phyloP scores from a whole-genome alignment of 2,113 vertebrate species.

The Acinonyx jubatus region DNA sequence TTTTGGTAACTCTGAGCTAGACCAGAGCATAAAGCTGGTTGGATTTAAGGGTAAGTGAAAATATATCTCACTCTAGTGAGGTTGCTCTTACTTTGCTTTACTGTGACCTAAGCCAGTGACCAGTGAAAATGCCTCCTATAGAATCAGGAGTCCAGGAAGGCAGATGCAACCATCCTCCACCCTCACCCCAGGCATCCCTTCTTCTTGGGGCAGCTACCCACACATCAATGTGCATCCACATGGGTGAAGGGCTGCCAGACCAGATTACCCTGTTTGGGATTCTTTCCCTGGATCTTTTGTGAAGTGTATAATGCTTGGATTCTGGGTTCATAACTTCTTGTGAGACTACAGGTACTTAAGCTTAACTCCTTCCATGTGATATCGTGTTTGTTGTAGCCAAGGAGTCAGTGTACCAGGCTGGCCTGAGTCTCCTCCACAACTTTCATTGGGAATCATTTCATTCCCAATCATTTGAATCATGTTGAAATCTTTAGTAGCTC shows the following conservation, averaged over 20 bases:
- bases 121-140: not conserved
- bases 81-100: not conserved
- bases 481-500: not conserved
- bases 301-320: not conserved
- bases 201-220: not conserved
- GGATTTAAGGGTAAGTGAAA: not conserved
- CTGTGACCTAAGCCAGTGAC: not conserved
- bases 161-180: not conserved
- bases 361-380: not conserved
- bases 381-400: not conserved
- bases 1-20: not conserved
- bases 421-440: not conserved
- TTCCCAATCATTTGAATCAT: not conserved
- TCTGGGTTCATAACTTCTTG: not conserved
- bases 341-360: not conserved
- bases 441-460: not conserved
- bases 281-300: not conserved
- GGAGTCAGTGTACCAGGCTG: not conserved
- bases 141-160: not conserved
- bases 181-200: not conserved
- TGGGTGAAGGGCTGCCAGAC: not conserved
- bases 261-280: not conserved
- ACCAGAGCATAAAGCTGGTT: not conserved
- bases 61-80: not conserved
- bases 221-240: not conserved